These are phyloP conservation scores for Laupala kohalensis DNA, from an alignment of 1,140 invertebrate species.

Conservation along the genomic window DNA sequence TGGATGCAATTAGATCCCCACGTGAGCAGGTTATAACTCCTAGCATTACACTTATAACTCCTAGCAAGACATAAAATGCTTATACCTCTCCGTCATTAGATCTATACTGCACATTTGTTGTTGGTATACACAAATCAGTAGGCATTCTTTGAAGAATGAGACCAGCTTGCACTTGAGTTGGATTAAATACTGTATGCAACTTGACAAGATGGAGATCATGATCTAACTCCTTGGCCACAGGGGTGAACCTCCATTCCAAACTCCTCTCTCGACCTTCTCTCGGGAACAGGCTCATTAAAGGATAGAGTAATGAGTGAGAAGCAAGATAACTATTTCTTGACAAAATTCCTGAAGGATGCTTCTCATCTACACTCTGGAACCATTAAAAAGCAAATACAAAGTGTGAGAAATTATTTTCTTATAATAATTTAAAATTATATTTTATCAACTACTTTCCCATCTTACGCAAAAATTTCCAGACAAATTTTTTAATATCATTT, in stretches of 20 bases:
- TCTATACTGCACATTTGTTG: conserved; percentile 30
- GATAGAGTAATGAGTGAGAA: conserved; percentile 52
- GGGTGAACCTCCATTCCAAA: conserved; percentile 31
- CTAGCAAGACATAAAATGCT: conserved; percentile 18
- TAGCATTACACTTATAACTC: too few species aligned
- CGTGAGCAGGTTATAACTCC: too few species aligned
- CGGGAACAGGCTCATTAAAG: conserved; percentile 43
- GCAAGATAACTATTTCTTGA: conserved; percentile 46
- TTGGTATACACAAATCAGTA: conserved; percentile 38
- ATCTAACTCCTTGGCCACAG: conserved; percentile 23
- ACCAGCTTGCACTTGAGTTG: conserved; percentile 32
- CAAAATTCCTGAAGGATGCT: conserved; percentile 43
- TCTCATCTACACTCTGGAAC: conserved; percentile 23
- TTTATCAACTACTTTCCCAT: neutral
- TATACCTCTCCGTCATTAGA: conserved; percentile 31
- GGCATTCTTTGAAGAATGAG: conserved; percentile 43
- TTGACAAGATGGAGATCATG: conserved; percentile 11
- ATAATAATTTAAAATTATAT: neutral
- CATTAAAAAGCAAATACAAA: conserved; percentile 5
- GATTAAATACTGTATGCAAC: conserved; percentile 28
- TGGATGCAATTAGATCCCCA: too few species aligned
- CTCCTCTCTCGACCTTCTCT: conserved; percentile 27
- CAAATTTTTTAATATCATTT: neutral
- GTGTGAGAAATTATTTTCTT: neutral
- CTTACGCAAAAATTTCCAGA: neutral